Conservation (phyloP, 2,888 invertebrate species). For the Agriopis aurantiaria region DNA sequence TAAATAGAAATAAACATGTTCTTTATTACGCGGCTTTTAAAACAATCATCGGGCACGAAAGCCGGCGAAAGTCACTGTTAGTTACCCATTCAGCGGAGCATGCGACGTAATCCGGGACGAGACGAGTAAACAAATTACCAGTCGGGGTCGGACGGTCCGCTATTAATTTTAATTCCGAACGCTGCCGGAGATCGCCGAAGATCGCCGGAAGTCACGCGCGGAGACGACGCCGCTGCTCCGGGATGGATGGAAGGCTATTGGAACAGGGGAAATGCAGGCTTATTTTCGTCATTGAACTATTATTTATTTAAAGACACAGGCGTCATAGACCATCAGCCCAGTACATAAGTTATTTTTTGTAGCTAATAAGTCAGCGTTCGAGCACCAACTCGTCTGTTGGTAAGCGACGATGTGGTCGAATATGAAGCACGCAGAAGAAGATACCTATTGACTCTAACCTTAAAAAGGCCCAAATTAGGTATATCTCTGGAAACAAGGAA, state of each 20-base stretch:
- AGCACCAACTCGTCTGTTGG: too few relatives aligned
- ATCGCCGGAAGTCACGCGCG: constrained; percentile 78
- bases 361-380: too few relatives aligned
- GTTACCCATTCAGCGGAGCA: constrained; percentile 82
- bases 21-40: constrained; percentile 36
- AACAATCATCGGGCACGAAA: constrained; percentile 44
- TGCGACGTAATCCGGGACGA: constrained; percentile 81
- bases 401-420: too few relatives aligned
- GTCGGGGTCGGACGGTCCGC: constrained; percentile 72
- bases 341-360: neutral
- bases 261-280: constrained; percentile 28
- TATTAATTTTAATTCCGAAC: constrained; percentile 85
- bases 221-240: constrained; percentile 17
- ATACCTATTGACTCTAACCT: too few relatives aligned
- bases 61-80: constrained; percentile 70
- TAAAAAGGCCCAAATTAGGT: too few relatives aligned
- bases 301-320: constrained; percentile 7
- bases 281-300: constrained; percentile 25
- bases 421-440: too few relatives aligned
- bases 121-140: constrained; percentile 85
- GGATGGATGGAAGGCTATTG: constrained; percentile 29
- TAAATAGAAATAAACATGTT: constrained; percentile 10
- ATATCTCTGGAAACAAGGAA: too few relatives aligned
- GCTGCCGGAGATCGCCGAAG: constrained; percentile 79
- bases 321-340: neutral